Conservation (phyloP, 2,797 vertebrate genomes). For the Gymnothorax reevesii region DNA sequence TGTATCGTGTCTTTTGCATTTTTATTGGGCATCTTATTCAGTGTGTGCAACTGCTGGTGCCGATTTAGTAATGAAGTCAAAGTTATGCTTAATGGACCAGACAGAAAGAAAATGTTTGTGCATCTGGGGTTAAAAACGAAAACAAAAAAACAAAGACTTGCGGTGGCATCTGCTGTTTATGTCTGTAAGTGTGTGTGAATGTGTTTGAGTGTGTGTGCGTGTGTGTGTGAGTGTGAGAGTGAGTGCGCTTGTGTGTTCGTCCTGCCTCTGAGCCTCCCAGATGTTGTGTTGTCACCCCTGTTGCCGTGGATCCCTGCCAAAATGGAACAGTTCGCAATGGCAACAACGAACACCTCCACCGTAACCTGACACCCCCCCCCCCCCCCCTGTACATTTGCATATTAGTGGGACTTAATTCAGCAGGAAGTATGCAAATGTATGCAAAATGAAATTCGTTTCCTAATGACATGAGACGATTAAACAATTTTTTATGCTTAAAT, state of each 20-base stretch:
- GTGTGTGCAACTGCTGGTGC: no score
- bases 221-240: not conserved
- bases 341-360: constrained; percentile 77
- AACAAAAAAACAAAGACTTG: not conserved
- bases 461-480: constrained; percentile 99
- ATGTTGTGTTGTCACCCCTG: constrained; percentile 72
- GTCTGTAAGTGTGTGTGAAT: not conserved
- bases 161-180: not conserved
- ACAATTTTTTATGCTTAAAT: constrained; percentile 99
- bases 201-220: not conserved
- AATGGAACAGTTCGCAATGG: constrained; percentile 86
- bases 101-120: not conserved
- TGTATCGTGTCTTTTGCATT: not conserved
- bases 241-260: not conserved
- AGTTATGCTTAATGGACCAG: not conserved
- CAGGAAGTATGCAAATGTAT: constrained; percentile 96
- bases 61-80: not conserved
- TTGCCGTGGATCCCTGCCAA: constrained; percentile 76
- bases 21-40: not conserved
- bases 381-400: constrained; percentile 80
- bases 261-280: constrained; percentile 64
- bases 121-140: not conserved
- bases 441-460: constrained; percentile 98
- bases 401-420: constrained; percentile 85
- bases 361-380: not conserved